A percentile compares a stretch with the other conserved stretches of the same genome.
These are phyloP conservation scores for Glossophaga mutica DNA, from an alignment of 2,797 vertebrate species.

Conservation along the genomic window DNA sequence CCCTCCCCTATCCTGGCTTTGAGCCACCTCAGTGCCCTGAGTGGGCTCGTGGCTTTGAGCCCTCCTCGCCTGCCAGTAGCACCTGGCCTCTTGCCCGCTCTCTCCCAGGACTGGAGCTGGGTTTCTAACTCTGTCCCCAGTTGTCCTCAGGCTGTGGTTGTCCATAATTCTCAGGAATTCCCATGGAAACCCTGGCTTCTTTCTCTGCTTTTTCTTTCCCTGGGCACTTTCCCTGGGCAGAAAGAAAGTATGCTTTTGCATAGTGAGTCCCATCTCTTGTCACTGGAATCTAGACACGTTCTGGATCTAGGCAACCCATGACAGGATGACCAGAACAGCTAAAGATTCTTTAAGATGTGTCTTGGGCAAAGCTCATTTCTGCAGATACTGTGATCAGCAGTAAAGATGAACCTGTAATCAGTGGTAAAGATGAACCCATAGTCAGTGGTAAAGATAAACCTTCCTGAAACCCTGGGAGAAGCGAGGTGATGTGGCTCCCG, in stretches of 20 bases:
- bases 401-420: neutral
- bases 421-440: neutral
- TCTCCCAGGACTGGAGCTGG: neutral
- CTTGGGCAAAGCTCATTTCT: neutral
- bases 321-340: neutral
- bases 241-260: neutral
- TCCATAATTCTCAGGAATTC: neutral
- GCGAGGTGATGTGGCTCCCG: rapidly evolving
- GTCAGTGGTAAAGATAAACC: neutral
- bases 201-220: neutral
- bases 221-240: neutral
- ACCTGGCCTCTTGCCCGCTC: neutral
- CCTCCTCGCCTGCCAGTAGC: neutral
- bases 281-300: neutral
- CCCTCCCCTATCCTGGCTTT: neutral
- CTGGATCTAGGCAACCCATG: neutral
- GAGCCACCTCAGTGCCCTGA: neutral
- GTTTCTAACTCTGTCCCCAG: neutral
- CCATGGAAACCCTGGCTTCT: neutral
- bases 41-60: neutral
- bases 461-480: neutral
- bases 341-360: neutral
- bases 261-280: neutral
- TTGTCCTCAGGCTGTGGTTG: neutral
- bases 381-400: neutral